Evolutionary conservation across 2,888 invertebrate species (phyloP), one percentile per base, ranked within the genome.

Genomic region (Drosophila emarginata): DNA sequence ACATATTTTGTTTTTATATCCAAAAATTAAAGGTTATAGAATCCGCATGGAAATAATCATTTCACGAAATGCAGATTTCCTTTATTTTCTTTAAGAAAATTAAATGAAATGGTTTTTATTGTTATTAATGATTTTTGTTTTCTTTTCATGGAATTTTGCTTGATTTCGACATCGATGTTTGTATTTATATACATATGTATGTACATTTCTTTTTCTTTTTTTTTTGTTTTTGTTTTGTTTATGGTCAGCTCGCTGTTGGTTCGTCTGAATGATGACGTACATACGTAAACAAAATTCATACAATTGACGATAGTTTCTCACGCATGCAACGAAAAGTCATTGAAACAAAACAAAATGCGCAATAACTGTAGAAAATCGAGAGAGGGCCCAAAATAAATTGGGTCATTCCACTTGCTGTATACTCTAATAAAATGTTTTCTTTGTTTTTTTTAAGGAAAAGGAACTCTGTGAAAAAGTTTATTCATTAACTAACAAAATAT

Each of bases 291-390:
- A 67, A 61, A 67, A 57, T 32, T 32, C 32, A 67, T 50, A 54
- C 18, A 45, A 45, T 71, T 59, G 69, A 70, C 50, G 72, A 75
- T 62, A 64, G 67, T 73, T 74, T 67, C 76, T 64, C 80, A 80
- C 77, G 78, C 68, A 74, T 54, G 28, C 67, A 67, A 61, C 7
- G 56, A 45, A 68, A 70, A 69, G 54, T 45, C 45, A 28, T 14
- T 59, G 51, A 62, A 58, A 62, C 58, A 23, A 60, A 62, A 66
- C 61, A 18, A 69, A 64, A 61, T 53, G 53, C 64, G 64, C 70
- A 71, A 59, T 69, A 67, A 63, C 69, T 69, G 66, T 71, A 79
- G 73, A 77, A 71, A 74, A 74, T 77, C 72, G 56, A 51, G 28
- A 21, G 26, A 45, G 26, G 4, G 9, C 32, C 32, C 9, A 32